phyloP scores from a whole-genome alignment of 1,140 invertebrate species.

The Drosophila quadrilineata region DNA sequence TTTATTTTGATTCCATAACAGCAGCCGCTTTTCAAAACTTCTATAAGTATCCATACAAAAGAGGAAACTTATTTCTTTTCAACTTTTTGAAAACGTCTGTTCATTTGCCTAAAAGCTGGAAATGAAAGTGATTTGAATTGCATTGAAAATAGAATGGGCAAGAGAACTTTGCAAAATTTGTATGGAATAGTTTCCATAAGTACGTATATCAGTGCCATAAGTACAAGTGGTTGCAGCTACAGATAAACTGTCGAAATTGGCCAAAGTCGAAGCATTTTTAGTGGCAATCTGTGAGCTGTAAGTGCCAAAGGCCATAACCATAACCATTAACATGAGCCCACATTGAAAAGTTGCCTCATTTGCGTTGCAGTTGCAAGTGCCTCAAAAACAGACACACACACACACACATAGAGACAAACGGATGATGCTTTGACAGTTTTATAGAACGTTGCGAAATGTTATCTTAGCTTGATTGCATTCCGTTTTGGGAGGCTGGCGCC shows the following conservation, averaged over 20 bases:
- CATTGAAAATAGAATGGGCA: no score
- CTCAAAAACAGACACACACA: background rate
- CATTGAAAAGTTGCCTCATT: constrained; percentile 4
- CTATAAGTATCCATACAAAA: no score
- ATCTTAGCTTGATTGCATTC: constrained; percentile 21
- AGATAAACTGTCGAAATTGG: constrained; percentile 7
- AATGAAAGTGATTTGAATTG: no score
- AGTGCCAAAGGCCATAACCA: constrained; percentile 6
- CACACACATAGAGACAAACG: background rate
- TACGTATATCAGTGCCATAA: no score
- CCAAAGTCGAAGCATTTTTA: constrained; percentile 4
- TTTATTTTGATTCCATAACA: no score
- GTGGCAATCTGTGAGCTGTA: constrained; percentile 3
- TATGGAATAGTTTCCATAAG: no score
- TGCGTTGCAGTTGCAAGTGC: no score
- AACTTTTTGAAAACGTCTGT: no score
- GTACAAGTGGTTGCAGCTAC: background rate
- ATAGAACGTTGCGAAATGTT: background rate
- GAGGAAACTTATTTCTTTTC: no score
- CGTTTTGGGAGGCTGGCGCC: constrained; percentile 39
- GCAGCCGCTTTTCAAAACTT: no score
- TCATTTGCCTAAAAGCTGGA: no score
- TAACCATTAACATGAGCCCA: constrained; percentile 12
- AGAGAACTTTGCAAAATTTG: no score
- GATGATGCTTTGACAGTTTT: constrained; percentile 13